Evolutionary conservation across 2,888 invertebrate species (phyloP).

Genomic region (Caenorhabditis afra): DNA sequence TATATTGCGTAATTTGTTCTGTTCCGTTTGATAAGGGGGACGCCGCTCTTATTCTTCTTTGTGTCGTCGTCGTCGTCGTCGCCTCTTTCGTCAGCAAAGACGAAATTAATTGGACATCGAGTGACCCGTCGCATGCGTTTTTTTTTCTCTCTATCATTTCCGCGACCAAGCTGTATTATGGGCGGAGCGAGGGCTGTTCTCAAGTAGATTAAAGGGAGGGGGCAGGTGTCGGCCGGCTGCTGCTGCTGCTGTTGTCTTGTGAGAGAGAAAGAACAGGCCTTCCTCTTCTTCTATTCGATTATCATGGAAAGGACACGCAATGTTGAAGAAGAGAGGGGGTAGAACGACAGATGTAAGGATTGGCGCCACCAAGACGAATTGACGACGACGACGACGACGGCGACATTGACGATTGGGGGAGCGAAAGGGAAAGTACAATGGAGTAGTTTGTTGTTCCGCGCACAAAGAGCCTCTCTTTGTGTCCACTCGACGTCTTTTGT

Average conservation of each 20-base stretch:
- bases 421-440: slow-evolving; percentile 33
- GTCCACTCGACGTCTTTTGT: slow-evolving; percentile 11
- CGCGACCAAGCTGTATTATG: background rate
- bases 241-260: slow-evolving; percentile 4
- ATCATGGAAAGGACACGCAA: slow-evolving; percentile 26
- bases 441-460: slow-evolving; percentile 29
- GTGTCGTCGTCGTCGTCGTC: background rate
- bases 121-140: slow-evolving; percentile 12
- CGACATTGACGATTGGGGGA: background rate
- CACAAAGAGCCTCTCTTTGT: slow-evolving; percentile 9
- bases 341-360: too few relatives aligned
- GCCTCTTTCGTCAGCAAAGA: background rate
- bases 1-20: slow-evolving; percentile 24
- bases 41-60: slow-evolving; percentile 3
- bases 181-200: slow-evolving; percentile 30
- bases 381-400: slow-evolving; percentile 13
- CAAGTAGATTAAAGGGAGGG: slow-evolving; percentile 27
- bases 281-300: slow-evolving; percentile 31
- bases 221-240: slow-evolving; percentile 31
- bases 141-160: background rate
- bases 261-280: slow-evolving; percentile 10
- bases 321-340: too few relatives aligned
- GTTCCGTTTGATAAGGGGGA: slow-evolving; percentile 7
- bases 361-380: background rate
- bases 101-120: slow-evolving; percentile 21